Percentiles rank a stretch among this genome's conserved stretches.
These are phyloP conservation scores for Epinotia nisella DNA, from an alignment of 2,888 invertebrate species.

Conservation along the genomic window DNA sequence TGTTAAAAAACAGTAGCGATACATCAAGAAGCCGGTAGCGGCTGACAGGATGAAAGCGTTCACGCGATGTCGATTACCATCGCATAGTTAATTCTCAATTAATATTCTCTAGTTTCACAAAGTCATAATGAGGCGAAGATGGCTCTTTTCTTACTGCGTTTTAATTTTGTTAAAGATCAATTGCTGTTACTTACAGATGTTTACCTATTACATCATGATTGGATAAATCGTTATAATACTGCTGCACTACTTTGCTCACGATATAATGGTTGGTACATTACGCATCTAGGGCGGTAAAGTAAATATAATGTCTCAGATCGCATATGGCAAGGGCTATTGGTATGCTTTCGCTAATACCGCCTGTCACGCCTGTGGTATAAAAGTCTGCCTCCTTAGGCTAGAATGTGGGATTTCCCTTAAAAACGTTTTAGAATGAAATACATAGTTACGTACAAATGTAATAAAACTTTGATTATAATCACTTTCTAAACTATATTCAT, in stretches of 20 bases:
- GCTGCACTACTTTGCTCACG: no score
- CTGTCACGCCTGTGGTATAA: no score
- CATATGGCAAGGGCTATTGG: no score
- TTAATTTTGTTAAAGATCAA: not conserved
- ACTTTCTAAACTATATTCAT: conserved; percentile 10
- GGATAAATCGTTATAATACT: no score
- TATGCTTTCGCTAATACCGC: no score
- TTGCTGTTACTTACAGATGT: not conserved
- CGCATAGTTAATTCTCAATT: not conserved
- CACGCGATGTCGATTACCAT: conserved; percentile 26
- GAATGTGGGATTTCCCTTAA: not conserved
- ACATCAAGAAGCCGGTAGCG: conserved; percentile 16
- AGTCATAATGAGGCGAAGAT: not conserved
- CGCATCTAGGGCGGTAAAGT: no score
- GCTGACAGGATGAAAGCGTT: conserved; percentile 8
- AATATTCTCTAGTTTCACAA: not conserved
- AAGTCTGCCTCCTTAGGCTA: no score
- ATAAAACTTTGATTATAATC: conserved; percentile 24
- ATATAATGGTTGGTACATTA: no score
- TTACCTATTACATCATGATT: no score
- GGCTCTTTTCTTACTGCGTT: not conserved
- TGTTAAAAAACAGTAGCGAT: conserved; percentile 4
- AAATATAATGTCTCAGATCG: no score
- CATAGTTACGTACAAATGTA: conserved; percentile 3
- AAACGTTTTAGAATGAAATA: not conserved